phyloP scores from a whole-genome alignment of 2,113 vertebrate genomes.

The Leptodactylus fuscus region DNA sequence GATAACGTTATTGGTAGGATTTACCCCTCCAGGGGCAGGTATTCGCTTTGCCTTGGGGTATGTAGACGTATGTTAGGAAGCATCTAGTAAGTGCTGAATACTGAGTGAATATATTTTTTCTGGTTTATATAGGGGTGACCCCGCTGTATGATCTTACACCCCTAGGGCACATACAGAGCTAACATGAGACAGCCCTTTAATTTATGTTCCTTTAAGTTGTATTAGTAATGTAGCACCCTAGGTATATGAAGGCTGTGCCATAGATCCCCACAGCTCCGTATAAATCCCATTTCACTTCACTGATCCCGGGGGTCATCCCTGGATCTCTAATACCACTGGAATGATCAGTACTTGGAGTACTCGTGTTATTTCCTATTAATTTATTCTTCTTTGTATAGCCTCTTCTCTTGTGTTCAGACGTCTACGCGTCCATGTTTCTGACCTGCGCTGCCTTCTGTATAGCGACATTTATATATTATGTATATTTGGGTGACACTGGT shows the following conservation, averaged over 20 bases:
- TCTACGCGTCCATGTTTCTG: neutral
- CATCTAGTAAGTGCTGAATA: neutral
- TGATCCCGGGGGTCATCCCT: neutral
- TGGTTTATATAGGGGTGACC: too few relatives aligned
- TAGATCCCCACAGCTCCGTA: neutral
- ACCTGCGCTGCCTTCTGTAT: neutral
- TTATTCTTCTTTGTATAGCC: constrained; percentile 30
- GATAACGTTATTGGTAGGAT: neutral
- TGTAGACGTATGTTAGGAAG: neutral
- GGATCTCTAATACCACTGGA: neutral
- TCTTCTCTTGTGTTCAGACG: neutral
- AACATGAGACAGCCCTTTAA: too few relatives aligned
- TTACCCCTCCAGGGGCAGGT: too few relatives aligned
- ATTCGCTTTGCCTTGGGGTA: too few relatives aligned
- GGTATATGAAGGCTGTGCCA: neutral
- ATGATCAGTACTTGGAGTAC: neutral
- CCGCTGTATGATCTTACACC: too few relatives aligned
- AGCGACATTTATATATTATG: neutral
- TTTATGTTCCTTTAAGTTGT: too few relatives aligned
- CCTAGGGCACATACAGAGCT: neutral
- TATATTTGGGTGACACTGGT: neutral
- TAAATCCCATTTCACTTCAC: neutral
- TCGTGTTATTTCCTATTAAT: neutral
- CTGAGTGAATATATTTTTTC: too few relatives aligned
- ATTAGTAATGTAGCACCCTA: neutral